Conservation (phyloP, 2,113 vertebrate genomes). For the Rousettus leschenaultii region DNA sequence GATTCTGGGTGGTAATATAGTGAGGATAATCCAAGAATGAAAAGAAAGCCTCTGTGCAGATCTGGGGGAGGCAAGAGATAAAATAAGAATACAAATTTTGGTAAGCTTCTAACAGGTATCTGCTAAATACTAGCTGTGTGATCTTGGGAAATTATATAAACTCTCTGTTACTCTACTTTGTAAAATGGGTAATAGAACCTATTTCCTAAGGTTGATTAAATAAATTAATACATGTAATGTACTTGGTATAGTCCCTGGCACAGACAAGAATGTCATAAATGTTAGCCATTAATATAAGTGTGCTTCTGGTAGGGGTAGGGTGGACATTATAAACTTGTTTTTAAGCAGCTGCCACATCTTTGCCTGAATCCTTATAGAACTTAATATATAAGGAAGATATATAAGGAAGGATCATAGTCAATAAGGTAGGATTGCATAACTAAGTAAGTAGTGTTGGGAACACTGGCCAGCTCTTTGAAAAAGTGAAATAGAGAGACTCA, state of each 20-base stretch:
- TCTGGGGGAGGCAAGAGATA: not conserved
- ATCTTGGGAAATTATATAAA: not conserved
- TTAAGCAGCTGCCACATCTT: not conserved
- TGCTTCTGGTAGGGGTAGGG: not conserved
- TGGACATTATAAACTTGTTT: not conserved
- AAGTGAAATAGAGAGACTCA: not conserved
- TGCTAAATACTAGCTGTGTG: not conserved
- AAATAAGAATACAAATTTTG: not conserved
- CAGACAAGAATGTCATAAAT: not conserved
- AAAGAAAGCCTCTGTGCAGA: not conserved
- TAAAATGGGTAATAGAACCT: not conserved
- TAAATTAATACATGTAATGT: not conserved
- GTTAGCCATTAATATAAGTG: not conserved
- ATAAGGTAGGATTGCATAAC: not conserved
- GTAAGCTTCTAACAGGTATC: not conserved
- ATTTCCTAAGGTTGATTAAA: not conserved
- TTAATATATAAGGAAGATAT: not conserved
- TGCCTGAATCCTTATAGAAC: not conserved
- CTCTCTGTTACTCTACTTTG: not conserved
- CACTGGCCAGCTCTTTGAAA: not conserved
- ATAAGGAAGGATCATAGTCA: not conserved
- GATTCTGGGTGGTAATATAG: not conserved
- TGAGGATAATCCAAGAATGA: not conserved
- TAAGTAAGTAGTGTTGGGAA: not conserved
- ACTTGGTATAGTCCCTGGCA: not conserved